phyloP scores from a whole-genome alignment of 2,797 vertebrate species.

The Rhadinocentrus ornatus region DNA sequence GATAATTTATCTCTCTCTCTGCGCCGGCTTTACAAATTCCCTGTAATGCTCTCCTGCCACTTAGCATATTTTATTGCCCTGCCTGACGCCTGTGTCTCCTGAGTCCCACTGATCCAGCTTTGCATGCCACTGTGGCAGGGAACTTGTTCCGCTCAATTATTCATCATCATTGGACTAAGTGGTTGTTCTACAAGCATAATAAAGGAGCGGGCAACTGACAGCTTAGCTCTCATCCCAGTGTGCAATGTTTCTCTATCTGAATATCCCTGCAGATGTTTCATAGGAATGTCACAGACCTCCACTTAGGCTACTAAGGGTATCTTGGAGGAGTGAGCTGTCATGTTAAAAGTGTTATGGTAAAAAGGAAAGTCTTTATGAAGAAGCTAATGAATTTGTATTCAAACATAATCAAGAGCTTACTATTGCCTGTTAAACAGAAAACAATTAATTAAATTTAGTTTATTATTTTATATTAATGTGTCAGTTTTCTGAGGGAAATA shows the following conservation, averaged over 20 bases:
- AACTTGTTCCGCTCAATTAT: slow-evolving; percentile 88
- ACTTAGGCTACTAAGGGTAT: slow-evolving; percentile 18
- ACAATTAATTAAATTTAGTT: neutral
- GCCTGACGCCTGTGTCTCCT: slow-evolving; percentile 78
- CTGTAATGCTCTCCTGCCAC: slow-evolving; percentile 83
- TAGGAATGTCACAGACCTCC: slow-evolving; percentile 37
- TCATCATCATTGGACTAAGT: slow-evolving; percentile 87
- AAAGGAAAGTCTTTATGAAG: slow-evolving; percentile 14
- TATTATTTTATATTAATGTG: neutral
- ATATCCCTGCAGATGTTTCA: slow-evolving; percentile 58
- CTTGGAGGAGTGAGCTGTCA: slow-evolving; percentile 15
- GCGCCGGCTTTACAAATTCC: slow-evolving; percentile 68
- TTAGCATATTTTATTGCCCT: slow-evolving; percentile 88
- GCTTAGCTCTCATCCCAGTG: slow-evolving; percentile 67
- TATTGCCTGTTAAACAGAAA: neutral
- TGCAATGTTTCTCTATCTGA: slow-evolving; percentile 52
- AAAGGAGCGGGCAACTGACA: slow-evolving; percentile 79
- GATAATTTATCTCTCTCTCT: slow-evolving; percentile 87
- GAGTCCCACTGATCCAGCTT: slow-evolving; percentile 79
- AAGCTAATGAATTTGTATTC: neutral
- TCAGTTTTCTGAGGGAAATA: neutral
- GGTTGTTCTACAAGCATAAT: slow-evolving; percentile 84
- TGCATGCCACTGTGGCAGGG: slow-evolving; percentile 78
- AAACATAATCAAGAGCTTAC: neutral
- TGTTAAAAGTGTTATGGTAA: slow-evolving; percentile 11